These are phyloP conservation scores for Phortica okadai DNA, from an alignment of 2,888 invertebrate species.

Conservation along the genomic window DNA sequence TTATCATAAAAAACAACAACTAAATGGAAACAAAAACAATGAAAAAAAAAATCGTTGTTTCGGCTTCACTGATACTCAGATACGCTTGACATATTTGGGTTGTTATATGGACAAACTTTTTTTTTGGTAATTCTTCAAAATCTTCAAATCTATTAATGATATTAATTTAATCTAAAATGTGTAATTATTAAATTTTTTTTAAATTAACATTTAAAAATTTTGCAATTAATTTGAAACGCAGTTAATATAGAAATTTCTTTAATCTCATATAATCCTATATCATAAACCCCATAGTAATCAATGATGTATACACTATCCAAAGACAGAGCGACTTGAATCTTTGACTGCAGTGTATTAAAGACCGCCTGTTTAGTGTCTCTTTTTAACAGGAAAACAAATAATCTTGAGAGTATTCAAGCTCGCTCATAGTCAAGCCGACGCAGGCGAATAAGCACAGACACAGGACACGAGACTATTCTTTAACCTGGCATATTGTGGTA, in stretches of 20 bases:
- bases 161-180: too few relatives aligned
- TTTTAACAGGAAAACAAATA: slow-evolving; percentile 39
- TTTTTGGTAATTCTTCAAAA: too few relatives aligned
- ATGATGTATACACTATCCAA: background rate
- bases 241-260: too few relatives aligned
- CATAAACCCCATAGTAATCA: too few relatives aligned
- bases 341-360: background rate
- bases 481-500: slow-evolving; percentile 13
- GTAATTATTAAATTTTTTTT: too few relatives aligned
- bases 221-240: too few relatives aligned
- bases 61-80: background rate
- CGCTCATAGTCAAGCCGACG: background rate
- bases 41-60: background rate
- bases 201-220: too few relatives aligned
- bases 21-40: background rate
- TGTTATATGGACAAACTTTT: too few relatives aligned
- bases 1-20: background rate
- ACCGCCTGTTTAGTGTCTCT: slow-evolving; percentile 41
- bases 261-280: too few relatives aligned
- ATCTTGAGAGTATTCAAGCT: slow-evolving; percentile 44
- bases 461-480: slow-evolving; percentile 35
- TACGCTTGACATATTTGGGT: background rate
- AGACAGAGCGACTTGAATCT: background rate
- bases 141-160: too few relatives aligned
- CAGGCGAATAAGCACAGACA: slow-evolving; percentile 27